A percentile compares a stretch with the other conserved stretches of the same genome.
Evolutionary conservation across 2,113 vertebrate species (phyloP).

Genomic region (Tenrec ecaudatus): DNA sequence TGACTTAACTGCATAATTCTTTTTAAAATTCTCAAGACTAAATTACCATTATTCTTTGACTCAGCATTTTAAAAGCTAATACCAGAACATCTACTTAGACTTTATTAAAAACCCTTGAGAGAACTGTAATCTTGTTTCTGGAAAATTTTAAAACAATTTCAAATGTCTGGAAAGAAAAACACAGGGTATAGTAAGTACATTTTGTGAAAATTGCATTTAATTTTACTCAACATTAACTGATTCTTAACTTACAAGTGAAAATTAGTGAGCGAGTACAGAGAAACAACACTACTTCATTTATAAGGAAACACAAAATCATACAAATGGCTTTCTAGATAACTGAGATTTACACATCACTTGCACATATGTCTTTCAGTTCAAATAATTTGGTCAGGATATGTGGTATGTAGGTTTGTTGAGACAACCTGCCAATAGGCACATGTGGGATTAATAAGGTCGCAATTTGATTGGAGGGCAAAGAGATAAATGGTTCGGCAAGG

Average conservation of each 20-base stretch:
- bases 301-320: background rate
- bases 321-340: background rate
- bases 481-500: no score
- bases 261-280: background rate
- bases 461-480: no score
- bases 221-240: conserved; percentile 31
- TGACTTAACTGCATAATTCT: conserved; percentile 36
- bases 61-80: conserved; percentile 72
- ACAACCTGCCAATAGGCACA: no score
- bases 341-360: no score
- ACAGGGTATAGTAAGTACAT: background rate
- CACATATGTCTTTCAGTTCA: background rate
- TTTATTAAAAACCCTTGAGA: conserved; percentile 66
- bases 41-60: conserved; percentile 71
- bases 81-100: conserved; percentile 63
- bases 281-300: background rate
- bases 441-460: no score
- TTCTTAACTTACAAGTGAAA: conserved; percentile 55
- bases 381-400: background rate
- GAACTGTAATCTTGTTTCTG: conserved; percentile 27
- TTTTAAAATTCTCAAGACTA: conserved; percentile 67
- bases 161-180: conserved; percentile 39
- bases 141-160: conserved; percentile 26
- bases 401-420: no score
- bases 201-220: conserved; percentile 60